Base-by-base conservation (phyloP, 2,113 vertebrate genomes). In the Tragelaphus strepsiceros region DNA sequence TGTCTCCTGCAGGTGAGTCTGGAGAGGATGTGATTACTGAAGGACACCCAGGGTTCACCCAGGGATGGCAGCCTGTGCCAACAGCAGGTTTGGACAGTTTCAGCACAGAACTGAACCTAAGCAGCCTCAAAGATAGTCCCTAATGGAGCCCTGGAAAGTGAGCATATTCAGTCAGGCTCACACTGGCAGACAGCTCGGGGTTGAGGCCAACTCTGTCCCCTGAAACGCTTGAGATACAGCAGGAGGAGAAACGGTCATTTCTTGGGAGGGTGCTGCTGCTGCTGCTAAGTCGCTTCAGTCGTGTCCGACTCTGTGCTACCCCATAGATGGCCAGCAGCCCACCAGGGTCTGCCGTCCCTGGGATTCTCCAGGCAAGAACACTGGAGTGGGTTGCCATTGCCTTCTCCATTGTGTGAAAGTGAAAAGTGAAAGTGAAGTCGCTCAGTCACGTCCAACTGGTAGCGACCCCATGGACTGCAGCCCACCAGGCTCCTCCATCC, bases 51-150 rank as follows among this genome's bases (percentile, higher is more conserved):
- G 62, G 74, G 64, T 78, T 80, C 58, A 51, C 91, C 90, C 61
- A 92, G 5, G 78, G n/a, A n/a, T 30, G 59, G 43, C 54, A 77
- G 83, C 56, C 53, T 96, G 77, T 88, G 35, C 81, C 2, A 4
- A 90, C 84, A 97, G 97, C 88, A 56, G 49, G 59, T 92, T 19
- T 83, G 77, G 88, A 62, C 94, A 85, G 86, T 90, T 94, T 95
- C 80, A 71, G 90, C 62, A 26, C 24, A 58, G 92, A 98, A 96
- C 26, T 92, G 81, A 95, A 77, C 85, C 39, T 88, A 89, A 97
- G 85, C 56, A 67, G 67, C 28, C 91, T 98, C 85, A 87, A 94
- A 97, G 94, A 51, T 32, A 32, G 53, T 94, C 80, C 81, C 77
- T 96, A 92, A 83, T 71, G 92, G 94, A 95, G 46, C 24, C 53